Conservation (phyloP, 1,140 invertebrate species). For the Macrobrachium rosenbergii region DNA sequence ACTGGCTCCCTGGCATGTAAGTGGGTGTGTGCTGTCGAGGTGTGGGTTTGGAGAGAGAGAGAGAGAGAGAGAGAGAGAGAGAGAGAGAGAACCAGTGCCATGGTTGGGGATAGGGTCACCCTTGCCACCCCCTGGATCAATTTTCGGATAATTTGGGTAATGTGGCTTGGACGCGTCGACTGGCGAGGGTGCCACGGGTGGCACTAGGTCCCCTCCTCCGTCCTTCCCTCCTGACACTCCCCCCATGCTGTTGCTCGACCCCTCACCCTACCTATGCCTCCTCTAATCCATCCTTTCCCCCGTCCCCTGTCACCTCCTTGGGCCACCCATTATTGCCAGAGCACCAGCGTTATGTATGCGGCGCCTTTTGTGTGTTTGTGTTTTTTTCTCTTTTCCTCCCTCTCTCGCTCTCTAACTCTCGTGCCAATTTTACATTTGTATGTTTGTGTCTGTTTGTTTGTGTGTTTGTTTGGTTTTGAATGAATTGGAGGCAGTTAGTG, state of each 20-base stretch:
- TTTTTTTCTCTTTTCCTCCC: not conserved
- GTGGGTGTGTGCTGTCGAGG: no score
- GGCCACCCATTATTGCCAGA: not conserved
- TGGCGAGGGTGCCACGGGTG: not conserved
- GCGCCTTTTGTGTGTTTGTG: no score
- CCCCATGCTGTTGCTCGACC: not conserved
- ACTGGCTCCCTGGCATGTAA: no score
- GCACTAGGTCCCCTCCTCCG: not conserved
- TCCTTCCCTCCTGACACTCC: not conserved
- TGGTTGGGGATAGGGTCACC: not conserved
- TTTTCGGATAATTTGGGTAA: slow-evolving; percentile 59
- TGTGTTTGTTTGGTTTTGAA: no score
- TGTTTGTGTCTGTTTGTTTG: no score
- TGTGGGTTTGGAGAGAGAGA: not conserved
- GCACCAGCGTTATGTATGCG: no score
- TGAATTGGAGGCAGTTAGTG: no score
- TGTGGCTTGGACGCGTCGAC: slow-evolving; percentile 20
- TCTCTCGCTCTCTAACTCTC: no score
- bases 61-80: slow-evolving; percentile 7
- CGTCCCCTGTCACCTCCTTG: not conserved
- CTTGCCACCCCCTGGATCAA: slow-evolving; percentile 32
- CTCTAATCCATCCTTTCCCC: not conserved
- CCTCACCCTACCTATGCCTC: not conserved
- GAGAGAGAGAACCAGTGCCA: not conserved
- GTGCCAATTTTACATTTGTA: no score